A percentile compares a stretch with the other conserved stretches of the same genome.
phyloP scores from a whole-genome alignment of 2,888 invertebrate species.

The Macaria liturata region DNA sequence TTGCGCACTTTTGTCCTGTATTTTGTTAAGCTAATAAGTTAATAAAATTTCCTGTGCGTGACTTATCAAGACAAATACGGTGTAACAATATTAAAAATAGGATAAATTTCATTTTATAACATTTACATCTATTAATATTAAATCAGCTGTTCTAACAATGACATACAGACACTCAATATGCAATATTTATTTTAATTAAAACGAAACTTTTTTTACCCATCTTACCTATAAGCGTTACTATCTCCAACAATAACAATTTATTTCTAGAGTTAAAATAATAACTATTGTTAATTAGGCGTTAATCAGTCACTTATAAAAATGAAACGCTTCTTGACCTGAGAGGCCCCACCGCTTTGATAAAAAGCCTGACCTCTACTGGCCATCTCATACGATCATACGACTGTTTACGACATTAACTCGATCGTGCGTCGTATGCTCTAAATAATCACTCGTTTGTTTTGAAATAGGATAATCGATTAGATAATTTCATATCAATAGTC shows the following conservation, averaged over 20 bases:
- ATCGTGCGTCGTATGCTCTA: constrained; percentile 11
- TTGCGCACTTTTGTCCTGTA: too few relatives aligned
- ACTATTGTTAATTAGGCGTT: constrained; percentile 20
- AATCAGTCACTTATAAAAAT: constrained; percentile 52
- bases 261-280: background rate
- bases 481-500: constrained; percentile 18
- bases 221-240: too few relatives aligned
- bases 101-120: too few relatives aligned
- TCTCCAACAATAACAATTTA: background rate
- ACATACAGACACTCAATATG: too few relatives aligned
- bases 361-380: constrained; percentile 45
- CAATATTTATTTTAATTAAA: too few relatives aligned
- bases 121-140: too few relatives aligned
- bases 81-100: too few relatives aligned
- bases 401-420: constrained; percentile 13
- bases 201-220: too few relatives aligned
- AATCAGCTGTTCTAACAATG: too few relatives aligned
- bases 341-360: constrained; percentile 56
- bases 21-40: too few relatives aligned
- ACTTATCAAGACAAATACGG: too few relatives aligned
- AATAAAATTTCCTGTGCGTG: too few relatives aligned
- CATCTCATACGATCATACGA: constrained; percentile 29
- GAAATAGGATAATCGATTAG: constrained; percentile 32
- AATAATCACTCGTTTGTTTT: constrained; percentile 19
- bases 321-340: constrained; percentile 65